phyloP scores from a whole-genome alignment of 2,113 vertebrate species.

The Desmodus rotundus region DNA sequence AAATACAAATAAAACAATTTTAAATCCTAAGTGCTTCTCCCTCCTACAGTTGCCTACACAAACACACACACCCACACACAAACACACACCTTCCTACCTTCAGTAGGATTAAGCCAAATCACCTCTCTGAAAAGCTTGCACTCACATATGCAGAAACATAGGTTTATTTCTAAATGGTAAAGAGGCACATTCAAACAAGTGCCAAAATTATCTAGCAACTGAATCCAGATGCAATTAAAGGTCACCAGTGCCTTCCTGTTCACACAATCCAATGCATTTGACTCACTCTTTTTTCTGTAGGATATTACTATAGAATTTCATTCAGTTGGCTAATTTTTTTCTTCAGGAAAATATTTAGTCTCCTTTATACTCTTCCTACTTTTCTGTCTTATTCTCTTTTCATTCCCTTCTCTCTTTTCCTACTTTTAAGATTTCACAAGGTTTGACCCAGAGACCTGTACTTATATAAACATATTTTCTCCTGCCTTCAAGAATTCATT shows the following conservation, averaged over 20 bases:
- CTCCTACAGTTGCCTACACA: neutral
- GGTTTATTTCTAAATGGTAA: conserved; percentile 27
- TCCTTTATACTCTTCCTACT: neutral
- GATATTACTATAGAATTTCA: neutral
- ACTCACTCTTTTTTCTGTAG: neutral
- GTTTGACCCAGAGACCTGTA: conserved; percentile 26
- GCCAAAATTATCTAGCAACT: conserved; percentile 35
- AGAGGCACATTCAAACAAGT: neutral
- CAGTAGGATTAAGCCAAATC: neutral
- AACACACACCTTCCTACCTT: neutral
- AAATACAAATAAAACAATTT: neutral
- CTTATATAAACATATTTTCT: conserved; percentile 46
- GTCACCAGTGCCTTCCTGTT: neutral
- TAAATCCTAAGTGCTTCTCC: neutral
- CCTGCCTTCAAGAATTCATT: conserved; percentile 32
- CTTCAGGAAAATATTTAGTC: conserved; percentile 15
- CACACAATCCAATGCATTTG: neutral
- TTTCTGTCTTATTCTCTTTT: neutral
- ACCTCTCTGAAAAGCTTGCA: conserved; percentile 12
- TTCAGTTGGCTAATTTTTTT: conserved; percentile 22
- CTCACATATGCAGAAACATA: neutral
- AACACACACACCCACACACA: neutral
- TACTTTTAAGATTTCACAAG: conserved; percentile 14
- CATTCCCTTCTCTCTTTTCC: neutral
- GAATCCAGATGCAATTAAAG: conserved; percentile 27